Evolutionary conservation across 1,140 invertebrate genomes (phyloP).

Genomic region (Mamestra configurata): DNA sequence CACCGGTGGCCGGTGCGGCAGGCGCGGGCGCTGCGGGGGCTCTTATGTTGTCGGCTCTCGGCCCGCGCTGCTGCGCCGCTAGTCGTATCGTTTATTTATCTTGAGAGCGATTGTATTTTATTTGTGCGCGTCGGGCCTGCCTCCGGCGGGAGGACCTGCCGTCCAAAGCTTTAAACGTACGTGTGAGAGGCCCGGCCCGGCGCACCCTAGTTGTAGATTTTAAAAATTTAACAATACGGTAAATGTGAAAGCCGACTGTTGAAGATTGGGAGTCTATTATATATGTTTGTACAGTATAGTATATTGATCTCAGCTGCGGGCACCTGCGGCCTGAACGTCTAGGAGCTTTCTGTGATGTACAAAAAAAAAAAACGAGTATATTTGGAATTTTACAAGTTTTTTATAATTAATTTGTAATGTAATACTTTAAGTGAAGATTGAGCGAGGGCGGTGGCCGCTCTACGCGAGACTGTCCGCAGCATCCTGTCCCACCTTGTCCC

Average conservation of each 20-base stretch:
- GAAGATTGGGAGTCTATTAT: constrained; percentile 78
- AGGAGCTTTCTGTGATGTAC: constrained; percentile 86
- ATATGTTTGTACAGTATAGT: constrained; percentile 84
- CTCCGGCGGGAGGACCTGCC: constrained; percentile 64
- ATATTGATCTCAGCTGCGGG: constrained; percentile 86
- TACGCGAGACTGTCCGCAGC: constrained; percentile 74
- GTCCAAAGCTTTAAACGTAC: constrained; percentile 77
- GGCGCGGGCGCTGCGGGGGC: constrained; percentile 35
- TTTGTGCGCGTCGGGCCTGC: constrained; percentile 72
- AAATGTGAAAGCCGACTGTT: constrained; percentile 74
- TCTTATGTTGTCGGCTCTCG: constrained; percentile 40
- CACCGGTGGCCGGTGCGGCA: constrained; percentile 5
- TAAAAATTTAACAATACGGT: constrained; percentile 82
- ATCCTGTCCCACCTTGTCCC: constrained; percentile 68
- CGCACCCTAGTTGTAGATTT: constrained; percentile 80
- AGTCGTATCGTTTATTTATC: constrained; percentile 85
- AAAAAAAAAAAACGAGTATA: constrained; percentile 83
- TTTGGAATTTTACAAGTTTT: constrained; percentile 87
- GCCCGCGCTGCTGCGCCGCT: constrained; percentile 55
- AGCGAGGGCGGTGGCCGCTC: constrained; percentile 62
- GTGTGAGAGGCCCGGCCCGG: constrained; percentile 59
- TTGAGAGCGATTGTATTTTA: constrained; percentile 85
- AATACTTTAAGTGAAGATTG: constrained; percentile 85
- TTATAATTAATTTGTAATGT: constrained; percentile 87
- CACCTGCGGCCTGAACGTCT: constrained; percentile 65